These are phyloP conservation scores for Sitobion miscanthi DNA, from an alignment of 1,140 invertebrate genomes.

Conservation along the genomic window DNA sequence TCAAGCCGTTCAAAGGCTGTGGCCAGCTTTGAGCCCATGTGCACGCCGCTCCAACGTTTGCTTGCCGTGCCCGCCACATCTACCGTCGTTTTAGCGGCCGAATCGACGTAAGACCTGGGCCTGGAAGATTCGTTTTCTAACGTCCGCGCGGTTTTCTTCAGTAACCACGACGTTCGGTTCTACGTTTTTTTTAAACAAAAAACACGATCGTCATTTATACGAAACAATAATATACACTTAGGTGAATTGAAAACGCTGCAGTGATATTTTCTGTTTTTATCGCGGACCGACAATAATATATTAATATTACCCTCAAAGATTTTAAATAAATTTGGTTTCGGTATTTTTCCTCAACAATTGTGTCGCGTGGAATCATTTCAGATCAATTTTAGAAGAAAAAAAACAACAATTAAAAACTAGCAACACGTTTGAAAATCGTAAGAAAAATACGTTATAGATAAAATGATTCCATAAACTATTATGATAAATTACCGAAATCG, in stretches of 20 bases:
- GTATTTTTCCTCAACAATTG: not conserved
- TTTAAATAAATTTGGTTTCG: not conserved
- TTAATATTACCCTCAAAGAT: not conserved
- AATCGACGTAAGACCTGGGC: constrained; percentile 74
- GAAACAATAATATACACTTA: not conserved
- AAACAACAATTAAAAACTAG: not conserved
- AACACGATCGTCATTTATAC: not conserved
- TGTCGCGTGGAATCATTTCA: not conserved
- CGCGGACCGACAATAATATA: too few relatives aligned
- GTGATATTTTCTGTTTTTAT: too few relatives aligned
- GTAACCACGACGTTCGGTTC: constrained; percentile 63
- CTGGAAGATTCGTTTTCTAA: constrained; percentile 63
- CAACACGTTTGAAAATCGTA: not conserved
- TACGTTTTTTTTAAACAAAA: not conserved
- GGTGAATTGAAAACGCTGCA: too few relatives aligned
- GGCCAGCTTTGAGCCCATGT: constrained; percentile 73
- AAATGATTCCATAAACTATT: not conserved
- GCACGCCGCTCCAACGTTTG: constrained; percentile 77
- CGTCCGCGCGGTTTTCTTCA: constrained; percentile 67
- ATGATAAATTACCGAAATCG: not conserved
- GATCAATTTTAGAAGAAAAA: not conserved
- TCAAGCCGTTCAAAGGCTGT: constrained; percentile 74
- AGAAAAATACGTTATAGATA: not conserved
- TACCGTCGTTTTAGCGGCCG: constrained; percentile 62
- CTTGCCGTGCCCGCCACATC: constrained; percentile 68